Conservation (phyloP, 2,888 invertebrate genomes). For the Macaria liturata region DNA sequence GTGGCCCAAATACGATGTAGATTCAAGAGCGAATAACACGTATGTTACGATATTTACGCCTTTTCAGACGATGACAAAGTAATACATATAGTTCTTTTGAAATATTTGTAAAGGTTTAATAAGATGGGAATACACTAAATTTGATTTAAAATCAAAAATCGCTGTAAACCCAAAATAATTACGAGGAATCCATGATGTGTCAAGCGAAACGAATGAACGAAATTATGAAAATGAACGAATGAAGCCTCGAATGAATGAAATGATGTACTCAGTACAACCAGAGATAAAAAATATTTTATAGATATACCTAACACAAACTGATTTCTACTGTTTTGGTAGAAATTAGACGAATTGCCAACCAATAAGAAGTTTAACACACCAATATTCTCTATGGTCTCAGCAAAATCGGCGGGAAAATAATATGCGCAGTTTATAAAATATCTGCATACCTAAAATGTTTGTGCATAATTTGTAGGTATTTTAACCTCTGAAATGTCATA, state of each 20-base stretch:
- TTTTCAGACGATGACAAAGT: neutral
- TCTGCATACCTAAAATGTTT: no score
- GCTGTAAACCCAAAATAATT: constrained; percentile 2
- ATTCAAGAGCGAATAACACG: constrained; percentile 15
- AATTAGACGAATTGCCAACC: no score
- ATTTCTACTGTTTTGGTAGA: no score
- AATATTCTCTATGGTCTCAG: no score
- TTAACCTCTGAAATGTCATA: no score
- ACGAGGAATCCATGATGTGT: constrained; percentile 8
- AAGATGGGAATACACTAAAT: neutral
- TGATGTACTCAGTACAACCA: neutral
- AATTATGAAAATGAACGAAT: neutral
- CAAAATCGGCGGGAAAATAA: no score
- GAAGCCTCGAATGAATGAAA: no score
- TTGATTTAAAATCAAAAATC: constrained; percentile 5
- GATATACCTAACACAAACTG: no score
- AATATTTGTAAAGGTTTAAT: neutral
- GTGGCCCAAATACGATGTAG: constrained; percentile 25
- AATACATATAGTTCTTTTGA: neutral
- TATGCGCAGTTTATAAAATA: no score
- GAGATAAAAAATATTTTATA: neutral
- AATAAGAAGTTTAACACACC: no score
- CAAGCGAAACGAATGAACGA: constrained; percentile 1
- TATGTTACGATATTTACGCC: constrained; percentile 22
- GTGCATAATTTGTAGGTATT: no score